A percentile compares a stretch with the other conserved stretches of the same genome.
phyloP scores from a whole-genome alignment of 2,888 invertebrate genomes.

The Hyppa rectilinea region DNA sequence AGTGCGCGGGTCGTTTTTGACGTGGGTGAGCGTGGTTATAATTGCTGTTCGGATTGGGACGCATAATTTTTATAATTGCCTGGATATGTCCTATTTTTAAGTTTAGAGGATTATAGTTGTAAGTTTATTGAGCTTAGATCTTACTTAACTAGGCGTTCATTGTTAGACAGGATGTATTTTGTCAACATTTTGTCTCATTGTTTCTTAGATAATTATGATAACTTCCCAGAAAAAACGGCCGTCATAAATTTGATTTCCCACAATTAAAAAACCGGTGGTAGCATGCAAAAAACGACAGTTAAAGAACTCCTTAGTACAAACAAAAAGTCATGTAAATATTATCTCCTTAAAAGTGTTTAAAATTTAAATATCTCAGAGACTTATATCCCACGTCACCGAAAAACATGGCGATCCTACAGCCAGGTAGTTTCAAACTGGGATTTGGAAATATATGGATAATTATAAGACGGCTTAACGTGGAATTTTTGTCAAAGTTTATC shows the following conservation, averaged over 20 bases:
- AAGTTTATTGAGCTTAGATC: background rate
- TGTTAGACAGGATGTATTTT: background rate
- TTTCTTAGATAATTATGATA: background rate
- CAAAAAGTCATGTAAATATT: background rate
- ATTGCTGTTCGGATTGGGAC: conserved; percentile 77
- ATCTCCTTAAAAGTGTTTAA: background rate
- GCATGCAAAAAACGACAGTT: background rate
- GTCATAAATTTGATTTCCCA: background rate
- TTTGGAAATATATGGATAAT: conserved; percentile 90
- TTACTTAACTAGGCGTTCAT: background rate
- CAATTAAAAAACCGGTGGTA: background rate
- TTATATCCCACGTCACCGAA: background rate
- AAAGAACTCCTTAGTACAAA: background rate
- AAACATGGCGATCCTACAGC: conserved; percentile 42
- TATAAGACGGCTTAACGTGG: conserved; percentile 89
- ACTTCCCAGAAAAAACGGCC: background rate
- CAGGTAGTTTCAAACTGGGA: conserved; percentile 87
- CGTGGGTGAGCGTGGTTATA: conserved; percentile 90
- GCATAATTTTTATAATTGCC: conserved; percentile 46
- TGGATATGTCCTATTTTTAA: conserved; percentile 51
- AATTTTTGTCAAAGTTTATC: conserved; percentile 90
- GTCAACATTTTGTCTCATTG: background rate
- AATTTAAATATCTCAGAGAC: background rate
- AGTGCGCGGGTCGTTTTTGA: conserved; percentile 85
- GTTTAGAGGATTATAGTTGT: conserved; percentile 2